Evolutionary conservation across 2,797 vertebrate genomes (phyloP).

Genomic region (Peromyscus nudipes): DNA sequence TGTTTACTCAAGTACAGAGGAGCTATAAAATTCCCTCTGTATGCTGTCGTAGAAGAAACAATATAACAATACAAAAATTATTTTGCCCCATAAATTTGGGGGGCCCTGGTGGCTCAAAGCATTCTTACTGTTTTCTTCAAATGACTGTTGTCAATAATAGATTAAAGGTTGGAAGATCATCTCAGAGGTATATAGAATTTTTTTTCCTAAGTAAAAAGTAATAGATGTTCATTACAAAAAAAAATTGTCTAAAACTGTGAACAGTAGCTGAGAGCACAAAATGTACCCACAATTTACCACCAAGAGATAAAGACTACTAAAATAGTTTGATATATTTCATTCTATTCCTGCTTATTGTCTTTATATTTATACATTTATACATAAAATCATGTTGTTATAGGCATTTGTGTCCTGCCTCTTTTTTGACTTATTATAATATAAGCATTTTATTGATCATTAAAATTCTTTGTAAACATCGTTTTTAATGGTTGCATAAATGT

Average conservation of each 20-base stretch:
- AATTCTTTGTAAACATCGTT: constrained; percentile 76
- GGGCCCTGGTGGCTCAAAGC: neutral
- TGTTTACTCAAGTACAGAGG: constrained; percentile 47
- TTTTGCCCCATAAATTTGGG: constrained; percentile 16
- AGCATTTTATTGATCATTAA: constrained; percentile 78
- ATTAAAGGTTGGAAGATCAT: constrained; percentile 35
- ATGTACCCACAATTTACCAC: constrained; percentile 66
- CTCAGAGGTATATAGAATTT: constrained; percentile 18
- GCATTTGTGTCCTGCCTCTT: constrained; percentile 70
- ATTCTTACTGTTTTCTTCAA: neutral
- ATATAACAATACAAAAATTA: neutral
- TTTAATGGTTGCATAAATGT: constrained; percentile 79
- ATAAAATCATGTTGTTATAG: constrained; percentile 71
- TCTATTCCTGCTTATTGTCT: constrained; percentile 63
- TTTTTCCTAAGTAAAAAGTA: constrained; percentile 44
- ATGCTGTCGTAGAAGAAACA: neutral
- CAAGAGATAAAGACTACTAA: constrained; percentile 69
- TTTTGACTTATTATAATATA: constrained; percentile 76
- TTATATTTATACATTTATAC: constrained; percentile 74
- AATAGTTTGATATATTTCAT: constrained; percentile 63
- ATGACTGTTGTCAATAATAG: neutral
- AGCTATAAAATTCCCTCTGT: neutral
- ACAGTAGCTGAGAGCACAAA: constrained; percentile 44
- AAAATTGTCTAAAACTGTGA: constrained; percentile 57
- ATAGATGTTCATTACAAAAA: constrained; percentile 20